Base-by-base conservation (phyloP, 2,888 invertebrate genomes). In the Papilio elwesi region DNA sequence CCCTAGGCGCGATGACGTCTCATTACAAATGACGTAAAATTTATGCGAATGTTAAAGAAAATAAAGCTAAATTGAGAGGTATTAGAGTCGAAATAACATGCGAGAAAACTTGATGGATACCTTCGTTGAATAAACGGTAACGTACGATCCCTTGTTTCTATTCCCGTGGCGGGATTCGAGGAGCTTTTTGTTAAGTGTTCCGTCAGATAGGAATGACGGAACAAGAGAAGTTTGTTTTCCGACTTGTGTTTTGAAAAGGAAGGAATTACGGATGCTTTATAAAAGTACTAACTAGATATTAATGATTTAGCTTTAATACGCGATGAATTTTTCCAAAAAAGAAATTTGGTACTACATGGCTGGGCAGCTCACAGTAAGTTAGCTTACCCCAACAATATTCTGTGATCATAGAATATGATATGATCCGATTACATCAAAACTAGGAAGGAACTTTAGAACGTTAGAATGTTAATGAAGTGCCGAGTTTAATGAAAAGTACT, bases 101-200 rank as follows among this genome's bases (percentile, higher is more conserved):
- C 15, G 10, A 6, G 71, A 16, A 59, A 66, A 71, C 68, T 49
- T n/a, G 15, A 26, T n/a, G 59, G 81, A 81, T 84, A 82, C 26
- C 26, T 26, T 2, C 75, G 82, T 79, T 81, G 82, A 78, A 81
- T 81, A 81, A 82, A 78, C 80, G 78, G 79, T 79, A 77, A 76
- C 77, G 77, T 80, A 81, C 81, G 86, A 88, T 87, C 88, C 84
- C 87, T 88, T 90, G 88, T 88, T 90, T 89, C 89, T 90, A 87
- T 87, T 87, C 83, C 77, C 87, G 86, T 83, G 85, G 85, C 85
- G 87, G 87, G 87, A 89, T 89, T 89, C 84, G 81, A 85, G 84
- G 84, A 86, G 87, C 84, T 90, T 90, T 62, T 88, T 86, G 88
- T 89, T 88, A 89, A 90, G 86, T 87, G 87, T 87, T 87, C 85